Evolutionary conservation across 1,140 invertebrate species (phyloP), one percentile per base, ranked within the genome.

Genomic region (Lepidurus apus): DNA sequence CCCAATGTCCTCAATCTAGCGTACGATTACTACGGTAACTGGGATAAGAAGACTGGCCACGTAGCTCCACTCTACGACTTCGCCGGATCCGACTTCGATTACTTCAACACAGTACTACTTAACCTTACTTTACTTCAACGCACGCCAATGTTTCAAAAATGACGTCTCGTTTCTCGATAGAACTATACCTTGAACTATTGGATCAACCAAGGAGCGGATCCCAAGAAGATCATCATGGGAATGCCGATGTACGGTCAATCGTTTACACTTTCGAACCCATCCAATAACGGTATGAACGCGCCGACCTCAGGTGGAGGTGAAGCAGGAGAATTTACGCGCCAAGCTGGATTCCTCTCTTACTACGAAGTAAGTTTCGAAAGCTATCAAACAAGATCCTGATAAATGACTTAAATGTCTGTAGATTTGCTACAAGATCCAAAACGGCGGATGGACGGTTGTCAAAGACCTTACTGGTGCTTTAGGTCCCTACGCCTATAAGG

Each of bases 271-370:
- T 88, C 90, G 1, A 82, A 87, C 80, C 21, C 82, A 9, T 80
- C 76, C 5, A 80, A 85, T 1, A 83, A 85, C 76, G 88, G 86
- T 7, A 82, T 91, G 0, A 89, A 90, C 79, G 86, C 88, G 0
- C 86, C 87, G 2, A 87, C 88, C 7, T 86, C 86, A 73, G 89
- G 90, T 11, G 89, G 91, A n/a, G 93, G 94, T 1, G 87, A 90
- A 80, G 90, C 91, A 10, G 95, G 94, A 9, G 90, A 93, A 85
- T 94, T 91, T 80, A 96, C 95, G 0, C 86, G 89, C 83, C 91
- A 93, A 74, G 91, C 91, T 21, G 95, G 95, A 42, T 95, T 96
- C 83, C 87, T 96, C 26, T 90, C 95, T 1, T 98, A 96, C 82
- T 95, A 95, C 83, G 94, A 97, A 88, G 90, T 91, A 83, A 65